Base-by-base conservation (phyloP, 2,888 invertebrate species). In the Artemia sinica region DNA sequence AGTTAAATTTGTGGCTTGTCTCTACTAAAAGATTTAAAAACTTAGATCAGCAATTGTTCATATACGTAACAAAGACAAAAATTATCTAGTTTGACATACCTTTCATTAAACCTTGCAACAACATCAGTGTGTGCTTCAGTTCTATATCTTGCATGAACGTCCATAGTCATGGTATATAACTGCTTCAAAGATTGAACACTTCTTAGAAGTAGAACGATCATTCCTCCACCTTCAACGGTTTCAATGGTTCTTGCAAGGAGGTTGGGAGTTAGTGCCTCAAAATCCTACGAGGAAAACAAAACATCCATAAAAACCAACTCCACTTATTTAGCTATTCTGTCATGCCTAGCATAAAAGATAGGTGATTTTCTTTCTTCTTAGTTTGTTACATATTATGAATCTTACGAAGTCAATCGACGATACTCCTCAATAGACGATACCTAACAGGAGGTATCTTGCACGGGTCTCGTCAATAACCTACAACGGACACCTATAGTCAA, bases 251-350 rank as follows among this genome's bases (percentile, higher is more conserved):
- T 83, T 0, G 97, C 97, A 76, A 98, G 81, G 71, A 97, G 81
- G 80, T 99, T 98, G 0, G 98, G 97, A 1, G 96, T 97, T 1
- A 99, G 77, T 0, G 96, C 96, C 82, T 99, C 97, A 81, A 95
- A 96, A 77, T 96, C 95, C 86, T 90, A 41, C 2, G 41, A 41
- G 41, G 0, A 41, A 41, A 1, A 41, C 1, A 41, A 41, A 41
- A 41, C 6, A 41, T 41, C 41, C 1, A 41, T 41, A 41, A 41
- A 41, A 41, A 41, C 41, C 41, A 41, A 41, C 41, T 41, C 6
- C 6, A 41, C 4, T 41, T 41, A 41, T 41, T 5, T 41, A 41
- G 41, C 6, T 41, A 41, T 41, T 41, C 41, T 41, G 41, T 6
- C 41, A 41, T 41, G 41, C 41, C 6, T 41, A 41, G 41, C 3